Evolutionary conservation across 2,113 vertebrate species (phyloP).

Genomic region (Formicarius rufipectus): DNA sequence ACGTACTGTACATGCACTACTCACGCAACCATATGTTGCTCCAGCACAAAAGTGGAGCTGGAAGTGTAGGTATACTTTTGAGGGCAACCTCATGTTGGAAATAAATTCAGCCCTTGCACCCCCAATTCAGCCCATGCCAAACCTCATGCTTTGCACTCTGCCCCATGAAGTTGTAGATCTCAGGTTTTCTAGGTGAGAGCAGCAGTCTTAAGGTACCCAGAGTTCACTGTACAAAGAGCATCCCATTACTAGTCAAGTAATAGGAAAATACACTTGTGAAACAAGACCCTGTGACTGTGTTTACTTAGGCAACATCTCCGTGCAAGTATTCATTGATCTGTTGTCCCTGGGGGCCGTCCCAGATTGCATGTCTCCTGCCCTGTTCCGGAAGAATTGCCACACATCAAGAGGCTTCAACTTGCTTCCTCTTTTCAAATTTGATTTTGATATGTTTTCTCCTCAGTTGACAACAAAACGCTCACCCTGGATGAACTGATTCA

Average conservation of each 20-base stretch:
- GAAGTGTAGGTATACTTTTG: neutral
- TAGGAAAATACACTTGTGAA: neutral
- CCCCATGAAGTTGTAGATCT: neutral
- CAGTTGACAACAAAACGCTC: neutral
- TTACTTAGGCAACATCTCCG: conserved; percentile 34
- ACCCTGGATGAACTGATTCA: neutral
- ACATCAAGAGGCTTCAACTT: neutral
- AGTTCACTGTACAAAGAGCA: neutral
- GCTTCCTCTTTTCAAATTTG: conserved; percentile 43
- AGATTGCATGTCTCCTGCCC: neutral
- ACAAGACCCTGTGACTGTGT: neutral
- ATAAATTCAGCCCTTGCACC: neutral
- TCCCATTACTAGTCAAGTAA: neutral
- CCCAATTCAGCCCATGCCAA: neutral
- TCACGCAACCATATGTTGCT: neutral
- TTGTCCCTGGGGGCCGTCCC: neutral
- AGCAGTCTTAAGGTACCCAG: neutral
- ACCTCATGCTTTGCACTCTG: neutral
- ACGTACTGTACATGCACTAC: neutral
- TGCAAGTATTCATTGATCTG: conserved; percentile 50
- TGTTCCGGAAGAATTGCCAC: conserved; percentile 56
- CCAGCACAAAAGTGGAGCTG: neutral
- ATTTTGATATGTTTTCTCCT: neutral
- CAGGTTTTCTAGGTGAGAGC: neutral
- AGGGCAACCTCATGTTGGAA: neutral